phyloP scores from a whole-genome alignment of 2,797 vertebrate genomes.

The Arrhamphus sclerolepis region DNA sequence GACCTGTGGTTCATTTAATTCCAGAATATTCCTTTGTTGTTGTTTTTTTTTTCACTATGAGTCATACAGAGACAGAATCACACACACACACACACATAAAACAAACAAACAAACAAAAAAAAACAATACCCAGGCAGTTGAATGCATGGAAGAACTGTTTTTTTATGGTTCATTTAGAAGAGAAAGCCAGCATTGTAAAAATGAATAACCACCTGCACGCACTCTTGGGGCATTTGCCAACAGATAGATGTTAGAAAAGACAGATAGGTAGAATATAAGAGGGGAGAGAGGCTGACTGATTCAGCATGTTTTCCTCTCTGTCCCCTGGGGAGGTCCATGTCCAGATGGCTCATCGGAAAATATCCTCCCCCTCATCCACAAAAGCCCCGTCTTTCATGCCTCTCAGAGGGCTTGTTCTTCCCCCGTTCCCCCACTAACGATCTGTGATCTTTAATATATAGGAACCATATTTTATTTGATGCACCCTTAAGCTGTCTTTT shows the following conservation, averaged over 20 bases:
- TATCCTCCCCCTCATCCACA: constrained; percentile 52
- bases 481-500: constrained; percentile 5
- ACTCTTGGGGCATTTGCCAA: constrained; percentile 3
- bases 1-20: too few relatives aligned
- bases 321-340: constrained; percentile 63
- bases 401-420: constrained; percentile 48
- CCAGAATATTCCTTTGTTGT: too few relatives aligned
- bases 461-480: constrained; percentile 20
- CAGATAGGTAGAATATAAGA: neutral
- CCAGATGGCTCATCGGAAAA: constrained; percentile 78
- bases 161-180: too few relatives aligned
- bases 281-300: constrained; percentile 29
- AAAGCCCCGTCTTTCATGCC: constrained; percentile 55
- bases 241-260: neutral
- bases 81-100: too few relatives aligned
- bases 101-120: too few relatives aligned
- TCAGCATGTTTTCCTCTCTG: constrained; percentile 55
- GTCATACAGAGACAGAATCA: too few relatives aligned
- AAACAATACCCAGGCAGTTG: too few relatives aligned
- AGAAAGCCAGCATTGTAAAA: too few relatives aligned
- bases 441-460: constrained; percentile 37
- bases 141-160: too few relatives aligned
- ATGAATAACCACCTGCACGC: neutral
- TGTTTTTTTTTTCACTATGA: too few relatives aligned
- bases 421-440: constrained; percentile 23